Evolutionary conservation across 2,113 vertebrate species (phyloP).

Genomic region (Lonchura striata): DNA sequence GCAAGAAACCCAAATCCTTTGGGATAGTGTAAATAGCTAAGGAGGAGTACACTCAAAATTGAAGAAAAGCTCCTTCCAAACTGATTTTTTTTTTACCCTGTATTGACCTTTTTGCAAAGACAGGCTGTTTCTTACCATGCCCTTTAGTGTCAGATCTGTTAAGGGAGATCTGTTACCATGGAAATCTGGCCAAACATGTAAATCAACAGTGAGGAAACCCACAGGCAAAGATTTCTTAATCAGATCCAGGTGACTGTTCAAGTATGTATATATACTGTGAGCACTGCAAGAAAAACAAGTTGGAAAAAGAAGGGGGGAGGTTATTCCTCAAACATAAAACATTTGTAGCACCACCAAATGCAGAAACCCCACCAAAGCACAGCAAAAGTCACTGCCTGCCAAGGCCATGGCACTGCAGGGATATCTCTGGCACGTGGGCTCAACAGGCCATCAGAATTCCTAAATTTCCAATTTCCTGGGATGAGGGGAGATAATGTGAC

Average conservation of each 20-base stretch:
- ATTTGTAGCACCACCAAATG: slow-evolving; percentile 52
- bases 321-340: slow-evolving; percentile 65
- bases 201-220: slow-evolving; percentile 86
- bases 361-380: slow-evolving; percentile 8
- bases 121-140: slow-evolving; percentile 87
- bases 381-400: not conserved
- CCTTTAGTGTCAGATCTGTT: slow-evolving; percentile 90
- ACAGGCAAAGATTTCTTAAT: slow-evolving; percentile 79
- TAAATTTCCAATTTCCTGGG: fast-evolving
- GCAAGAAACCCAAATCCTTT: not conserved
- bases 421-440: not conserved
- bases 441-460: not conserved
- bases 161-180: slow-evolving; percentile 97
- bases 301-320: slow-evolving; percentile 29
- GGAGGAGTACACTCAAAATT: not conserved
- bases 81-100: not conserved
- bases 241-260: slow-evolving; percentile 87
- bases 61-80: slow-evolving; percentile 28
- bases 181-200: slow-evolving; percentile 98
- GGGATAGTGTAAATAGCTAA: not conserved
- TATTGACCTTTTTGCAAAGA: slow-evolving; percentile 66
- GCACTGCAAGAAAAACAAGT: slow-evolving; percentile 76
- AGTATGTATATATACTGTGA: slow-evolving; percentile 85
- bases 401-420: not conserved
- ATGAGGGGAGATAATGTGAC: not conserved